Base-by-base conservation (phyloP, 2,888 invertebrate genomes). In the Aricia artaxerxes region DNA sequence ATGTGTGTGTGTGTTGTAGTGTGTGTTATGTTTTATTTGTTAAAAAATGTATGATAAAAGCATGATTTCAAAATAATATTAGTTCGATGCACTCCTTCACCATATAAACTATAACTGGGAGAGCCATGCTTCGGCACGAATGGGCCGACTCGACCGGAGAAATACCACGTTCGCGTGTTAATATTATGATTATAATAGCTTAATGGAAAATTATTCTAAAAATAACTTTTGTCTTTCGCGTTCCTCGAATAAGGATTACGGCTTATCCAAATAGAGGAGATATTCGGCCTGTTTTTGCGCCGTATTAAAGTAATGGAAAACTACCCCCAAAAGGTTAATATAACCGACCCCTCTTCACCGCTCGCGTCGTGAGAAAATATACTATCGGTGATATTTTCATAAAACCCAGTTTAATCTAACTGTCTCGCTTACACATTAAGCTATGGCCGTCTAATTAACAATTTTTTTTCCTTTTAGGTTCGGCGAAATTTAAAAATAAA, bases 391-490 rank as follows among this genome's bases (percentile, higher is more conserved):
- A 64, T 31, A 64, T 38, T 16, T 73, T 73, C 72, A 40, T 40
- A 40, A 73, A 73, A 38, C 40, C 73, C 40, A 40, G 40, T 73
- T 1, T 73, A 40, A 73, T 40, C 35, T 40, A 73, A 38, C 73
- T 73, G 40, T 73, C 40, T 40, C 38, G 40, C 7, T 38, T n/a
- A 73, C 38, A 16, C 73, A 38, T 73, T 16, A 73, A 73, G 64
- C 64, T 31, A 31, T 31, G 31, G 64, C 73, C 40, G 40, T 38
- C 24, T 73, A 73, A 73, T 73, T 1, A n/a, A 73, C 73, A 73
- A 73, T 73, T 73, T 73, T 40, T 73, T 73, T 73, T 73, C 73
- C 73, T 73, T 73, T 73, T 40, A n/a, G 40, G 40, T n/a, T n/a
- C 13, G 4, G 73, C 6, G 11, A 73, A 73, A 73, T 38, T 73